Base-by-base conservation (phyloP, 92 coral and sea anemone species). In the Heliopora coerulea region DNA sequence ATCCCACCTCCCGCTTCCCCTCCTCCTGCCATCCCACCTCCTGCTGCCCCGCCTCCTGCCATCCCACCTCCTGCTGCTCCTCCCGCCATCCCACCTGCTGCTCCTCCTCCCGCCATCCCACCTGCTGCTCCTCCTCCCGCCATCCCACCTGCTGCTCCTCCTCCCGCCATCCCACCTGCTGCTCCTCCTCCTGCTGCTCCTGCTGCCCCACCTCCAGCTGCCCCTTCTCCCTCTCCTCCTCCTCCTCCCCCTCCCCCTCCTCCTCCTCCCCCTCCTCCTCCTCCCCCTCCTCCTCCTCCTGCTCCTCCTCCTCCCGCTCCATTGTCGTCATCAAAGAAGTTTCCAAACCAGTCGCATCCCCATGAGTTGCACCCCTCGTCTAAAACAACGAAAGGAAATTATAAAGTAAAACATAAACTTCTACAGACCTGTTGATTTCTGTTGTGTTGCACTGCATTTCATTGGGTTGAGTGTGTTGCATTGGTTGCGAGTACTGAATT, bases 101-200 rank as follows among this genome's bases (percentile, higher is more conserved):
- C 88, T 2, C 67, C 88, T 4, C 59, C 84, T 1, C 62, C 89
- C 0, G 72, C 88, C 7, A 63, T 84, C 3, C 61, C 87, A 0
- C 49, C 82, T 20, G 56, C 84, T 0, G 21, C 88, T 0, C 62
- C 83, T 18, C 46, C 86, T 0, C 41, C 82, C 0, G 49, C 86
- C 12, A 61, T 78, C 3, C 63, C 86, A 0, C 56, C 86, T 17
- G 35, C 82, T 0, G 54, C 87, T 13, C 61, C 80, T 0, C 83
- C 85, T 1, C 61, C 80, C 0, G 34, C 85, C 0, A 33, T 80
- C 0, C 70, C 87, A n/a, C 57, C 86, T 1, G 54, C 88, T 0
- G 62, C 88, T 31, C 60, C 88, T 6, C 39, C 88, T 21, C 61
- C 88, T 0, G 57, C 88, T 6, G 78, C 91, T 42, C 24, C 86